Base-by-base conservation (phyloP, 1,140 invertebrate species). In the Pygmarrhopalites habei region DNA sequence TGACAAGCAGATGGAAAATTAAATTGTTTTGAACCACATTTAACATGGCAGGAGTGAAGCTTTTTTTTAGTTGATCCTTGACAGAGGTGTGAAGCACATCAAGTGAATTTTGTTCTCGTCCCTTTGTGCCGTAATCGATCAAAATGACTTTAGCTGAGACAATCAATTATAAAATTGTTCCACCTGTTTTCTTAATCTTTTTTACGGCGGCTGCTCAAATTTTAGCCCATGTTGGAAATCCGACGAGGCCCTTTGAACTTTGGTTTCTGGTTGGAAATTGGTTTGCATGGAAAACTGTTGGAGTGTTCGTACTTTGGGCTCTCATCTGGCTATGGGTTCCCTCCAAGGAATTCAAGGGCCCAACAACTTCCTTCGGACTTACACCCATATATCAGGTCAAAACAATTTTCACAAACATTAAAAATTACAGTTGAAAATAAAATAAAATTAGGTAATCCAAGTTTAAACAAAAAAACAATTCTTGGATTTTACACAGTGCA, bases 281-380 rank as follows among this genome's bases (percentile, higher is more conserved):
- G 1, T 72, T 73, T 60, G 73, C 75, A 12, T 77, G 76, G 77
- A 71, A 64, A 28, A 51, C 70, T 32, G 71, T 77, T 19, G 60
- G 12, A 10, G 52, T 64, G 1, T 66, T 74, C 35, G 43, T 72
- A 10, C 1, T 72, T 7, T 78, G 77, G 77, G 75, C 73, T 4
- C 64, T 75, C 2, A 12, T 76, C 17, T 75, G 72, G 69, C 62
- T 76, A 10, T 71, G 72, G 64, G 58, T 82, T 1, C 80, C 81
- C 5, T 76, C 78, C 17, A 75, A 76, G 56, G 72, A 62, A 17
- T 76, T 77, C 29, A 53, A 75, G 44, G 81, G 81, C 3, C 81
- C 81, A 1, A 61, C 76, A 5, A 80, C 81, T 0, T 72, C 75
- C 12, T 78, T 77, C 63, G 81, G 80, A 35, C 75, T 77, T 60